Evolutionary conservation across 2,888 invertebrate genomes (phyloP).

Genomic region (Hecatera dysodea): DNA sequence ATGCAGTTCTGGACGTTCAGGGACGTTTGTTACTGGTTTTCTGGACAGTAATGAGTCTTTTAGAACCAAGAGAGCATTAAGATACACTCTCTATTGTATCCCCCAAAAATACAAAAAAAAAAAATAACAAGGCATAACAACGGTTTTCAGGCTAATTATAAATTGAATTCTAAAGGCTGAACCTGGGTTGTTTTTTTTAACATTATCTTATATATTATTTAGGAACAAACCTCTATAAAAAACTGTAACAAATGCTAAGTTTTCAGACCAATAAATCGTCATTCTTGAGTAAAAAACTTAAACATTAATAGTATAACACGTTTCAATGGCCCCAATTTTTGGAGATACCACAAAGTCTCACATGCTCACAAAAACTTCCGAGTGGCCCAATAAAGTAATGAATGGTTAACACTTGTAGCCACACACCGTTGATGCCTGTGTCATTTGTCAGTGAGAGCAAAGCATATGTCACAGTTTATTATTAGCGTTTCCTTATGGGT

Average conservation of each 20-base stretch:
- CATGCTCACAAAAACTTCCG: background rate
- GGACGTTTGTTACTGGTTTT: slow-evolving; percentile 2
- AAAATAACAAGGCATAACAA: too few species aligned
- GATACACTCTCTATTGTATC: too few species aligned
- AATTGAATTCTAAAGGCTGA: too few species aligned
- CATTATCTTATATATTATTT: too few species aligned
- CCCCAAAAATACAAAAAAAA: too few species aligned
- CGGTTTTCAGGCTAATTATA: too few species aligned
- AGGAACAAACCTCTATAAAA: too few species aligned
- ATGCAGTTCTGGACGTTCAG: slow-evolving; percentile 29
- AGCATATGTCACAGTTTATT: slow-evolving; percentile 31
- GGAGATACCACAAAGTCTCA: background rate
- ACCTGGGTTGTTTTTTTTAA: too few species aligned
- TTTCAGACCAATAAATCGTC: background rate
- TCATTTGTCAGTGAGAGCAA: slow-evolving; percentile 17
- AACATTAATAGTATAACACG: background rate
- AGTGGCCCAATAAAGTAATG: background rate
- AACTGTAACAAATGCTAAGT: background rate
- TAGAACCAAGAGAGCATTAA: background rate
- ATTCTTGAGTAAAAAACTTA: background rate
- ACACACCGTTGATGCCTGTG: background rate
- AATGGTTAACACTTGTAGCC: background rate
- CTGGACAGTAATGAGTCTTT: background rate
- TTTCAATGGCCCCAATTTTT: too few species aligned
- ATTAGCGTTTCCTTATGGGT: slow-evolving; percentile 26